Evolutionary conservation across 37 sponge, comb jelly and placozoan species (phyloP).

Genomic region (Amphimedon queenslandica): DNA sequence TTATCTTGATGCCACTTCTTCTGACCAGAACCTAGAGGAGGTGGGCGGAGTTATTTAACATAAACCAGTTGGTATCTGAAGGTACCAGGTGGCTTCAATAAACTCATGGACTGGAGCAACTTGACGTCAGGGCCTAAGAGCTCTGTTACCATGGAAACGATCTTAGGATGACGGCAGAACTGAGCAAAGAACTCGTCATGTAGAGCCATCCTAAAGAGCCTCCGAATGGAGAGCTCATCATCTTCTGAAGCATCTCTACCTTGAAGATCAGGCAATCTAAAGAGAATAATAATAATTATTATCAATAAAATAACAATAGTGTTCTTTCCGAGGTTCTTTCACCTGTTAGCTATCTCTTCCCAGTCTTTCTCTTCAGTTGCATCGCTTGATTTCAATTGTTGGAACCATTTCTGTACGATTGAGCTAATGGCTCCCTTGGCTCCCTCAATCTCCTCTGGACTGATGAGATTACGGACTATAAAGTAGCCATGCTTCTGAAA

Average conservation of each 20-base stretch:
- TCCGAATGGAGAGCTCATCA: slow-evolving; percentile 30
- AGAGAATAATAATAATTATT: too few species aligned
- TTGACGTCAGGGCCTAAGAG: slow-evolving; percentile 44
- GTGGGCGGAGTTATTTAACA: neutral
- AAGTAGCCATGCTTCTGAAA: slow-evolving; percentile 49
- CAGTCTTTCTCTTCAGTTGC: slow-evolving; percentile 38
- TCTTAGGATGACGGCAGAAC: slow-evolving; percentile 41
- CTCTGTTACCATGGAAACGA: slow-evolving; percentile 2
- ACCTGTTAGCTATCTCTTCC: slow-evolving; percentile 53
- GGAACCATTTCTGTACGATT: slow-evolving; percentile 39
- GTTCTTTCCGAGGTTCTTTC: neutral
- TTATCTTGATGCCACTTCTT: slow-evolving; percentile 77
- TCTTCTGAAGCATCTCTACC: slow-evolving; percentile 18
- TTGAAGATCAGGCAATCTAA: slow-evolving; percentile 44
- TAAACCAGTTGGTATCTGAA: neutral
- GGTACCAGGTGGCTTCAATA: slow-evolving; percentile 58
- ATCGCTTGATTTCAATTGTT: neutral
- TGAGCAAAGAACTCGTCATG: slow-evolving; percentile 18
- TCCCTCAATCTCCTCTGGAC: slow-evolving; percentile 34
- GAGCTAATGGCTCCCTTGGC: slow-evolving; percentile 9
- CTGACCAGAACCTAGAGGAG: slow-evolving; percentile 33
- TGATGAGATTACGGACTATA: slow-evolving; percentile 29
- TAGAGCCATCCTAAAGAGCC: slow-evolving; percentile 44
- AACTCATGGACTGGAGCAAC: slow-evolving; percentile 63
- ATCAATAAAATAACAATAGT: too few species aligned